A percentile compares a stretch with the other conserved stretches of the same genome.
phyloP scores from a whole-genome alignment of 2,797 vertebrate genomes.

The Hydrolagus colliei region DNA sequence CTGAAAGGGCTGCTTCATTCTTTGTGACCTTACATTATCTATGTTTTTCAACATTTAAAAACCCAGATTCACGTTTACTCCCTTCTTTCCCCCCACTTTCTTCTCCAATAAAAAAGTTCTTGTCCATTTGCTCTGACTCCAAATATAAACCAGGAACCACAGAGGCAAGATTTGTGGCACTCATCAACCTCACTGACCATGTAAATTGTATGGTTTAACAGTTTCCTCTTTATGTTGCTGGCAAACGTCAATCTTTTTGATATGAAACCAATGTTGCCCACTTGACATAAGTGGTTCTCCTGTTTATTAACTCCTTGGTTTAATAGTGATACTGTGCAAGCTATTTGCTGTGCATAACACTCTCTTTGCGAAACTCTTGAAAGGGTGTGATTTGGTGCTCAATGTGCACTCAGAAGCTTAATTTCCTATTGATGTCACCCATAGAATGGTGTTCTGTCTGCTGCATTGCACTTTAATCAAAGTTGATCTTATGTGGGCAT shows the following conservation, averaged over 20 bases:
- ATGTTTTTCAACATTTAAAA: too few relatives aligned
- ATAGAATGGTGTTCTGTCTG: background rate
- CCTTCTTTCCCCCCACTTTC: too few relatives aligned
- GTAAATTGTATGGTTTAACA: background rate
- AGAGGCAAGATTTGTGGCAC: background rate
- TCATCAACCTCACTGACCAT: background rate
- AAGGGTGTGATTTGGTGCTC: background rate
- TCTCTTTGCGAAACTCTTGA: background rate
- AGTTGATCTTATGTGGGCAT: background rate
- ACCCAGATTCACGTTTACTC: too few relatives aligned
- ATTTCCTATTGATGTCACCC: slow-evolving; percentile 9
- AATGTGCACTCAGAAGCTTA: background rate
- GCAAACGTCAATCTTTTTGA: background rate
- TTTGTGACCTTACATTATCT: too few relatives aligned
- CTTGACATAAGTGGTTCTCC: too few relatives aligned
- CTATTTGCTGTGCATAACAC: too few relatives aligned
- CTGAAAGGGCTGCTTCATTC: too few relatives aligned
- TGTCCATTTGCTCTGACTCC: too few relatives aligned
- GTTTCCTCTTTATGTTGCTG: background rate
- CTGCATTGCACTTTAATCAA: background rate
- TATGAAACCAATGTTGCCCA: background rate
- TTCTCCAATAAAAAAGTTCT: too few relatives aligned
- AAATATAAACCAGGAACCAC: too few relatives aligned
- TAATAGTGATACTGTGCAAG: background rate
- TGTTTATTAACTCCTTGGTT: too few relatives aligned